These are phyloP conservation scores for Lycocerus yunnanus DNA, from an alignment of 2,888 invertebrate species.

Conservation along the genomic window DNA sequence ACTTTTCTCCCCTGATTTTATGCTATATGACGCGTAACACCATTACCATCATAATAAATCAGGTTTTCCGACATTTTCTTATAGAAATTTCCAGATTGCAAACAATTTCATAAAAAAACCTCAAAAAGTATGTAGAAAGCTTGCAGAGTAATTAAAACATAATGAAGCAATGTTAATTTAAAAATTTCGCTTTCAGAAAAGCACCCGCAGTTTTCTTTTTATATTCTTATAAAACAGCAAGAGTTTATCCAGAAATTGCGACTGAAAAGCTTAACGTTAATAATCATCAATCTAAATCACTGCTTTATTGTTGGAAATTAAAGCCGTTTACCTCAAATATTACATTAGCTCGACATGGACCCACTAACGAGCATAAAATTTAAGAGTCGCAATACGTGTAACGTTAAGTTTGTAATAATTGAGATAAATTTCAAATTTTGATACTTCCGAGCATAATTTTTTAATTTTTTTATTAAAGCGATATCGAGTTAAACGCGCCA, in stretches of 20 bases:
- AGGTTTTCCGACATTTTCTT: slow-evolving; percentile 25
- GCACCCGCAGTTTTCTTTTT: background rate
- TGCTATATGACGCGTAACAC: slow-evolving; percentile 36
- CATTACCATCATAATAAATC: slow-evolving; percentile 35
- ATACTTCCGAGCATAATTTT: background rate
- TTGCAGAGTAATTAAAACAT: slow-evolving; percentile 5
- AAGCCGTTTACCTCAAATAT: background rate
- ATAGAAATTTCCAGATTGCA: slow-evolving; percentile 9
- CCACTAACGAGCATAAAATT: slow-evolving; percentile 3
- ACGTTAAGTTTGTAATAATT: background rate
- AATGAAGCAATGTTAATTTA: background rate
- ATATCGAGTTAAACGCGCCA: background rate
- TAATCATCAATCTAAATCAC: slow-evolving; percentile 4
- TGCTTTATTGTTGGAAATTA: slow-evolving; percentile 3
- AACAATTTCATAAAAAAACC: background rate
- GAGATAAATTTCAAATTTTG: background rate
- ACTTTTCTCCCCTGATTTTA: slow-evolving; percentile 30
- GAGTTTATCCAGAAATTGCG: background rate
- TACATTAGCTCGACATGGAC: background rate
- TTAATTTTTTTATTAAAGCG: background rate
- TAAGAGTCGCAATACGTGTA: background rate
- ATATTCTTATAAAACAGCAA: background rate
- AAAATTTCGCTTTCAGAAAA: background rate
- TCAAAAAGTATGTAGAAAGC: background rate
- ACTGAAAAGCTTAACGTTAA: background rate